A percentile compares a stretch with the other conserved stretches of the same genome.
Conservation (phyloP, 2,888 invertebrate species). For the Eristalis intricaria region DNA sequence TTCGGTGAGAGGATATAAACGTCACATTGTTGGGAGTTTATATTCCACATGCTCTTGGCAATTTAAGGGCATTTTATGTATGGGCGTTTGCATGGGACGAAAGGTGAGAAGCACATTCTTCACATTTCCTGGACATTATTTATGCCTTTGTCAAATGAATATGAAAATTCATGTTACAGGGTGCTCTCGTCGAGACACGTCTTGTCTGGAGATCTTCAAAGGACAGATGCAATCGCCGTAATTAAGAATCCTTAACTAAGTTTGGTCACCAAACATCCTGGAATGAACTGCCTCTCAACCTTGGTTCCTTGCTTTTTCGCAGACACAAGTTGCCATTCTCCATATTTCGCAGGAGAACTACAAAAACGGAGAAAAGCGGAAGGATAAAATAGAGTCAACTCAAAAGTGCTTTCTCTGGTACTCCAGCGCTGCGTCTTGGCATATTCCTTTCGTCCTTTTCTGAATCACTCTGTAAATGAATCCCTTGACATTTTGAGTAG, state of each 20-base stretch:
- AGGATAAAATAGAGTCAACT: conserved; percentile 51
- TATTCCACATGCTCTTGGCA: conserved; percentile 14
- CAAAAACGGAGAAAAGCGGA: conserved; percentile 18
- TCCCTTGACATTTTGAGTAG: conserved; percentile 71
- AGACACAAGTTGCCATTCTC: conserved; percentile 27
- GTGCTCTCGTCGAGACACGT: not conserved
- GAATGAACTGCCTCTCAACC: not conserved
- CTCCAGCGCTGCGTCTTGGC: conserved; percentile 27
- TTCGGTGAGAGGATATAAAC: not conserved
- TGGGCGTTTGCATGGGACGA: not conserved
- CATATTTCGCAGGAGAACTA: conserved; percentile 1
- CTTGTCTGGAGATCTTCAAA: not conserved
- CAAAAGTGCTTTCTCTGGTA: conserved; percentile 53
- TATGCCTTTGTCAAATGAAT: conserved; percentile 14
- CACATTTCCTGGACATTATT: not conserved
- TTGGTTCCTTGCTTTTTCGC: not conserved
- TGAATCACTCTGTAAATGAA: conserved; percentile 69
- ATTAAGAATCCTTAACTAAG: not conserved
- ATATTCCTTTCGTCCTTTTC: conserved; percentile 29
- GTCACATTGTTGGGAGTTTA: conserved; percentile 8
- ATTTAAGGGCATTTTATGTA: conserved; percentile 17
- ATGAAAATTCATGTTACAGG: conserved; percentile 7
- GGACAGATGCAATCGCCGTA: not conserved
- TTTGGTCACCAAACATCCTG: not conserved
- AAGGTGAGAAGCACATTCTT: not conserved